Conservation (phyloP, 2,113 vertebrate species). For the Spea multiplicata region DNA sequence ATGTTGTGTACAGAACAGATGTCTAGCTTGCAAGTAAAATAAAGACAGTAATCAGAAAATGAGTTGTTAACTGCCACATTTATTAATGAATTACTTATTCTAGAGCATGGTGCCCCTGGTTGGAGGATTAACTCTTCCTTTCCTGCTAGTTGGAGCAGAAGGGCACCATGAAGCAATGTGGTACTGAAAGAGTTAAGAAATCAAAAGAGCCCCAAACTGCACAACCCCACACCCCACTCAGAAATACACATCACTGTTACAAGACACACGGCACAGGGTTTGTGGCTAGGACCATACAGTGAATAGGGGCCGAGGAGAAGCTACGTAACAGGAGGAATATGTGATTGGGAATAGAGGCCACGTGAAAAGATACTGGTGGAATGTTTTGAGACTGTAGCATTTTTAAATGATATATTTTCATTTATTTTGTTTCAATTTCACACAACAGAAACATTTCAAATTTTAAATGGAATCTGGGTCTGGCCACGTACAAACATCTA, state of each 20-base stretch:
- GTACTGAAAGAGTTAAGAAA: conserved; percentile 4
- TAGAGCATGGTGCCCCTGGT: neutral
- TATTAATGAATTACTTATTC: conserved; percentile 29
- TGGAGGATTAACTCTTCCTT: conserved; percentile 4
- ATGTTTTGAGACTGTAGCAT: conserved; percentile 1
- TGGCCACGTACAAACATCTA: neutral
- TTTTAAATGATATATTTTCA: conserved; percentile 6
- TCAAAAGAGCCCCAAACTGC: neutral
- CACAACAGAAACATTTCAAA: conserved; percentile 6
- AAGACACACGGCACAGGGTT: conserved; percentile 19
- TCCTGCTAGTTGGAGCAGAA: neutral
- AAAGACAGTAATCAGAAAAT: conserved; percentile 6
- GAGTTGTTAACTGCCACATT: conserved; percentile 23
- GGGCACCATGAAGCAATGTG: neutral
- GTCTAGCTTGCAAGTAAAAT: neutral
- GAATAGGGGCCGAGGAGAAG: neutral
- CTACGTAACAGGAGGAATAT: neutral
- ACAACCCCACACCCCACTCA: conserved; percentile 23
- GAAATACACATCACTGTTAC: conserved; percentile 32
- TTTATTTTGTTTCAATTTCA: neutral
- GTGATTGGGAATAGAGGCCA: neutral
- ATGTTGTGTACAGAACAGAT: neutral
- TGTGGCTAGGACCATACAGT: conserved; percentile 17
- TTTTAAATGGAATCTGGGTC: neutral
- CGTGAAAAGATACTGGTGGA: neutral